Evolutionary conservation across 2,797 vertebrate genomes (phyloP).

Genomic region (Merluccius polli): DNA sequence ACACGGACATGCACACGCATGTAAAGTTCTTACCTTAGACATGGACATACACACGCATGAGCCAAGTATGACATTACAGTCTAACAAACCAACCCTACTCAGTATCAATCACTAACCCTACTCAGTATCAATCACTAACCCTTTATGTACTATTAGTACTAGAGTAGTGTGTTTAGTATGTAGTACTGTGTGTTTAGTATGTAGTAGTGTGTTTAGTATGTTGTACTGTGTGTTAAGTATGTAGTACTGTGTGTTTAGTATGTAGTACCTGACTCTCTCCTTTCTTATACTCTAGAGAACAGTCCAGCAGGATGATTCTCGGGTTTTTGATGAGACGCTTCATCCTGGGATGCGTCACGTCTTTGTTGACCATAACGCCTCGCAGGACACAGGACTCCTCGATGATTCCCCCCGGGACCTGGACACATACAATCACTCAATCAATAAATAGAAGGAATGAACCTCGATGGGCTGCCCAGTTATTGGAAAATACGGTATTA

Average conservation of each 20-base stretch:
- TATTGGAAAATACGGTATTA: no score
- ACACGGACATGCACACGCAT: no score
- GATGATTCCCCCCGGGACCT: conserved; percentile 91
- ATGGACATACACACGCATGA: no score
- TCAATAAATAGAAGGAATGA: no score
- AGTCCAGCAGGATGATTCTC: conserved; percentile 89
- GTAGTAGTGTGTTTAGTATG: no score
- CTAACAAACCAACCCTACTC: no score
- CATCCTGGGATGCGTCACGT: conserved; percentile 91
- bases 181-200: background rate
- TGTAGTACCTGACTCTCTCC: conserved; percentile 93
- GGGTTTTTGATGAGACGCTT: conserved; percentile 85
- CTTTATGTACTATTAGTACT: background rate
- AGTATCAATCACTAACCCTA: no score
- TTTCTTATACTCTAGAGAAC: conserved; percentile 95
- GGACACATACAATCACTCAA: background rate
- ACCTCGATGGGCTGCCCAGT: no score
- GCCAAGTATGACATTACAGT: no score
- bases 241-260: no score
- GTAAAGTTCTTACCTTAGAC: background rate
- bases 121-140: no score
- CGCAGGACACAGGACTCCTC: conserved; percentile 88
- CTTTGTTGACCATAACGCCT: conserved; percentile 96
- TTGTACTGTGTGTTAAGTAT: no score
- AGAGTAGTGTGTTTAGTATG: background rate